Evolutionary conservation across 2,797 vertebrate species (phyloP), one percentile per base, ranked within the genome.

Genomic region (Tadarida brasiliensis): DNA sequence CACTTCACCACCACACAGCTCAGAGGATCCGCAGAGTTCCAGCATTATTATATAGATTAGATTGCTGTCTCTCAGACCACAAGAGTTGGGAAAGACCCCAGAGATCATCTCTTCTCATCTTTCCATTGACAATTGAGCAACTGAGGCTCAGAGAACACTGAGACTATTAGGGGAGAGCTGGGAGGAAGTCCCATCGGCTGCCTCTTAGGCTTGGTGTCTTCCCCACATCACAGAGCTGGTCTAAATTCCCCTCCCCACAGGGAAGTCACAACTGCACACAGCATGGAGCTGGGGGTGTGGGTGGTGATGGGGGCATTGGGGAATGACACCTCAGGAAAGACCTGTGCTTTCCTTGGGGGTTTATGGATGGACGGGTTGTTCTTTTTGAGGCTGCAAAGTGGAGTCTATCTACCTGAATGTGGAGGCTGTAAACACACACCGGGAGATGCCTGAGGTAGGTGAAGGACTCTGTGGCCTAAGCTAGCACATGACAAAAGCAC

Each of bases 361-460:
- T 70, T 11, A 22, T 70, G 33, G 17, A 22, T 39, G 67, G 67
- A 44, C 22, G 19, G 33, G 8, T 71, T 71, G 33, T 71, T 71
- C 35, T 39, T 44, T 26, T 26, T 71, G 68, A 71, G 68, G 35
- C 24, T 71, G 68, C 68, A 24, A 71, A 71, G 68, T 71, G 35
- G 68, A 71, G 68, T 44, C 68, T 11, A 44, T 71, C 35, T 71
- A 71, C 68, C 35, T 71, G 22, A 71, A 71, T 26, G 68, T 71
- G 70, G 74, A 56, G 49, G 74, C 74, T 2, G n/a, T 56, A 56
- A 77, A 56, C 51, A 77, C 74, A 77, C 74, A 77, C 20, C 3
- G 30, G 51, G 74, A 77, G 74, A 77, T 56, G 51, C 99, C 99
- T 83, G 98, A 98, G 98, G 99, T 99, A 98, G 97, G 99, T 96